Percentiles rank a stretch among this genome's conserved stretches.
These are phyloP conservation scores for Antechinus stuartii DNA, from an alignment of 2,113 vertebrate species.

Conservation along the genomic window DNA sequence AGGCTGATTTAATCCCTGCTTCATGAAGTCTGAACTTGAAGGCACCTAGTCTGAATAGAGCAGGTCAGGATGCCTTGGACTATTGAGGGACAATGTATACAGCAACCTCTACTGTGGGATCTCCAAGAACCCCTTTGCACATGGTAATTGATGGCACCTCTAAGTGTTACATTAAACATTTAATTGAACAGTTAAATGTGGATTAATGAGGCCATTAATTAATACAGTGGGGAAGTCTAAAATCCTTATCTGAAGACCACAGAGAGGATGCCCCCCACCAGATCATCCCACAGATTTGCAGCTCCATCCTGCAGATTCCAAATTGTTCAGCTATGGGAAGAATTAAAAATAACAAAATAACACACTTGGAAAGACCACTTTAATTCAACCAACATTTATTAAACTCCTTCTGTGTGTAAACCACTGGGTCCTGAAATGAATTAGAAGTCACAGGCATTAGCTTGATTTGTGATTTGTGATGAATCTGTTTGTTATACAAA, in stretches of 20 bases:
- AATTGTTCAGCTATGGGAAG: constrained; percentile 44
- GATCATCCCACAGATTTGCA: constrained; percentile 56
- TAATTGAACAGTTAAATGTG: constrained; percentile 83
- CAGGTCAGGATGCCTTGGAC: constrained; percentile 54
- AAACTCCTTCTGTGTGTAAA: neutral
- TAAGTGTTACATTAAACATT: constrained; percentile 83
- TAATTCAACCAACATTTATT: neutral
- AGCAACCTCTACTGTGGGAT: constrained; percentile 67
- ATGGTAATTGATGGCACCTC: constrained; percentile 80
- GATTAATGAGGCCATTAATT: constrained; percentile 82
- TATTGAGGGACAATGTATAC: constrained; percentile 64
- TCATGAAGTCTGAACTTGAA: constrained; percentile 57
- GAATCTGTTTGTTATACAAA: neutral
- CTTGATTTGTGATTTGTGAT: neutral
- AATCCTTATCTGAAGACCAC: constrained; percentile 78
- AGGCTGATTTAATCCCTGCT: constrained; percentile 67
- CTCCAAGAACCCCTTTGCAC: constrained; percentile 73
- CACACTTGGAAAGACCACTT: neutral
- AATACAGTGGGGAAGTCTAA: constrained; percentile 77
- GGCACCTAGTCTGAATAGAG: constrained; percentile 61
- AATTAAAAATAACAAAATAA: constrained; percentile 16
- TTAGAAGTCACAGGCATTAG: neutral
- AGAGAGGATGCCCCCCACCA: constrained; percentile 66
- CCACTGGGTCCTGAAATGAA: neutral
- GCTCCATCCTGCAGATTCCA: constrained; percentile 57